Conservation (phyloP, 2,113 vertebrate genomes). For the Brachionichthys hirsutus region DNA sequence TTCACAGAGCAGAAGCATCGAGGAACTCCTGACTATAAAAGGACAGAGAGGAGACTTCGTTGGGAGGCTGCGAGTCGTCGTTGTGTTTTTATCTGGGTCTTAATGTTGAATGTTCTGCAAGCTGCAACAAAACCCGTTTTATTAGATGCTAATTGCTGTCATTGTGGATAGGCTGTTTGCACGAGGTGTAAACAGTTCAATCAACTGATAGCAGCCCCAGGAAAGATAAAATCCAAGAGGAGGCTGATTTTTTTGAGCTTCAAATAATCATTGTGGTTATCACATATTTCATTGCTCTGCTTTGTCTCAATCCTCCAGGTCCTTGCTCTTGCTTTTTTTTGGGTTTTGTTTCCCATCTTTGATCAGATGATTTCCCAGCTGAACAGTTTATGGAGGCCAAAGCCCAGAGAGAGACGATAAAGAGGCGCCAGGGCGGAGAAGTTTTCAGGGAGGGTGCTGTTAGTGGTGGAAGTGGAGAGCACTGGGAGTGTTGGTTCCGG, state of each 20-base stretch:
- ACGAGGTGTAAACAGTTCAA: constrained; percentile 49
- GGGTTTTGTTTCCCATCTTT: not conserved
- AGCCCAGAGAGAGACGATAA: constrained; percentile 28
- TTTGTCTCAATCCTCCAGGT: constrained; percentile 13
- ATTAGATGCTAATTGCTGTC: constrained; percentile 51
- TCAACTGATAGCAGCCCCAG: constrained; percentile 28
- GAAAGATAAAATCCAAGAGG: constrained; percentile 10
- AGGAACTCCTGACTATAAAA: constrained; percentile 74
- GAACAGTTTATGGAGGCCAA: constrained; percentile 61
- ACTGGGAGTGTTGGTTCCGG: constrained; percentile 45
- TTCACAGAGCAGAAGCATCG: constrained; percentile 62
- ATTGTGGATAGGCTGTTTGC: constrained; percentile 46
- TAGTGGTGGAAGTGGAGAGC: constrained; percentile 47
- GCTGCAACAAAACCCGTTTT: constrained; percentile 16
- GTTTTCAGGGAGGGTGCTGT: constrained; percentile 35
- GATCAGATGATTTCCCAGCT: constrained; percentile 11
- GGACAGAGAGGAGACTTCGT: constrained; percentile 43
- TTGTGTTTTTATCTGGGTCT: constrained; percentile 40
- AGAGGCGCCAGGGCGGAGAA: constrained; percentile 27
- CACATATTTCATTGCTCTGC: constrained; percentile 9
- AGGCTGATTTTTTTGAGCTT: constrained; percentile 16
- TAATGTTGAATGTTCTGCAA: constrained; percentile 27
- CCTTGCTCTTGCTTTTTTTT: constrained; percentile 11
- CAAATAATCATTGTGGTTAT: constrained; percentile 1
- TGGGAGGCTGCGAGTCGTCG: constrained; percentile 65